A percentile compares a stretch with the other conserved stretches of the same genome.
Conservation (phyloP, 2,113 vertebrate species). For the Osmerus eperlanus region DNA sequence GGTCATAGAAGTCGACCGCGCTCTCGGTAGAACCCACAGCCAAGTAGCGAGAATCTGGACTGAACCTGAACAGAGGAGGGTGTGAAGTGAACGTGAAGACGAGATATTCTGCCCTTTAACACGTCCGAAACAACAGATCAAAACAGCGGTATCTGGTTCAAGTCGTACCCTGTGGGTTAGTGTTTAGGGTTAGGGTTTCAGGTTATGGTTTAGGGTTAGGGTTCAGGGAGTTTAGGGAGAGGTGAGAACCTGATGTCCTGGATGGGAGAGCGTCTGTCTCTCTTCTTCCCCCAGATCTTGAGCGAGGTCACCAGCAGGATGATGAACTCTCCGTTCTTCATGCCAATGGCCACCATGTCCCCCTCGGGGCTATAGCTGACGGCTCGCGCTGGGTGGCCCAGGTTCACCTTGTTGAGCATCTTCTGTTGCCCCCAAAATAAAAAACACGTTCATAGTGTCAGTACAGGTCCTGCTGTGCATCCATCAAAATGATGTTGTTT, state of each 20-base stretch:
- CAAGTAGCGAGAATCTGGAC: constrained; percentile 88
- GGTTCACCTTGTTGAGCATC: constrained; percentile 95
- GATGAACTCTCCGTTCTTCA: constrained; percentile 98
- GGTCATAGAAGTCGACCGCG: constrained; percentile 95
- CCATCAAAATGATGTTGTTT: background rate
- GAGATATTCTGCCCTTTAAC: too few relatives aligned
- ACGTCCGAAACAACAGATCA: too few relatives aligned
- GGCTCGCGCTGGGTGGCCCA: constrained; percentile 88
- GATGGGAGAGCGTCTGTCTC: constrained; percentile 87
- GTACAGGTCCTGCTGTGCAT: background rate
- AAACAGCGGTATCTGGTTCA: background rate
- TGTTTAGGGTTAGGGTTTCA: too few relatives aligned
- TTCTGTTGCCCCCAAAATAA: constrained; percentile 77
- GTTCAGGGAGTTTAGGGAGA: background rate
- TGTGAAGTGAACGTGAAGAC: background rate
- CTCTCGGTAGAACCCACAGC: constrained; percentile 93
- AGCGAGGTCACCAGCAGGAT: constrained; percentile 90
- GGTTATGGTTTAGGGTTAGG: too few relatives aligned
- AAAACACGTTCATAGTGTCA: constrained; percentile 16
- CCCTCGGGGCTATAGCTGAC: constrained; percentile 94
- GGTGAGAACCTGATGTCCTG: constrained; percentile 87
- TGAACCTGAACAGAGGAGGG: constrained; percentile 76
- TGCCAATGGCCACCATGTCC: constrained; percentile 97
- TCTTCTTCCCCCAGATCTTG: constrained; percentile 98
- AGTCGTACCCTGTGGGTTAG: background rate